Evolutionary conservation across 1,140 invertebrate species (phyloP).

Genomic region (Pseudomyrmex gracilis): DNA sequence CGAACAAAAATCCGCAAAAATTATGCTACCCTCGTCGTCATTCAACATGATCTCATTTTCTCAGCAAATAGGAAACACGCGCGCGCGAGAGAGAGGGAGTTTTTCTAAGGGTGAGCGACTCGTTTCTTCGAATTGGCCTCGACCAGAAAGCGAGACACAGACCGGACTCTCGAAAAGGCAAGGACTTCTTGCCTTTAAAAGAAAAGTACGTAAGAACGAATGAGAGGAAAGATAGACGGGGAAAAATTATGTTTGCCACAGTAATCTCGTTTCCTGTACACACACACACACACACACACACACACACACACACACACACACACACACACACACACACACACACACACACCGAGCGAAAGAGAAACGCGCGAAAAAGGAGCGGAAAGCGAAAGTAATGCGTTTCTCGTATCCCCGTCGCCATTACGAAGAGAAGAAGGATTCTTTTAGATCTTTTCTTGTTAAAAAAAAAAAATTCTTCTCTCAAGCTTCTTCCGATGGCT

Average conservation of each 20-base stretch:
- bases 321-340: constrained; percentile 11
- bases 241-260: constrained; percentile 56
- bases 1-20: constrained; percentile 33
- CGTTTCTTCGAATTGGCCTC: constrained; percentile 27
- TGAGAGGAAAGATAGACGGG: constrained; percentile 6
- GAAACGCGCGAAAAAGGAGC: neutral
- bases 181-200: constrained; percentile 11
- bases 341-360: constrained; percentile 15
- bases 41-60: constrained; percentile 65
- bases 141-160: constrained; percentile 7
- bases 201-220: constrained; percentile 6
- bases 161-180: constrained; percentile 30
- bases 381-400: constrained; percentile 25
- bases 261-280: constrained; percentile 52
- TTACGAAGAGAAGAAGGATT: neutral
- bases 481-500: neutral
- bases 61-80: constrained; percentile 41
- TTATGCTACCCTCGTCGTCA: constrained; percentile 58
- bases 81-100: constrained; percentile 8
- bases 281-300: neutral
- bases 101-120: neutral
- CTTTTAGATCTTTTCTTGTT: constrained; percentile 9
- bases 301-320: neutral
- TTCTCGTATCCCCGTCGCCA: neutral
- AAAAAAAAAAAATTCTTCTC: constrained; percentile 14